Conservation (phyloP, 2,113 vertebrate species). For the Oncorhynchus tshawytscha region DNA sequence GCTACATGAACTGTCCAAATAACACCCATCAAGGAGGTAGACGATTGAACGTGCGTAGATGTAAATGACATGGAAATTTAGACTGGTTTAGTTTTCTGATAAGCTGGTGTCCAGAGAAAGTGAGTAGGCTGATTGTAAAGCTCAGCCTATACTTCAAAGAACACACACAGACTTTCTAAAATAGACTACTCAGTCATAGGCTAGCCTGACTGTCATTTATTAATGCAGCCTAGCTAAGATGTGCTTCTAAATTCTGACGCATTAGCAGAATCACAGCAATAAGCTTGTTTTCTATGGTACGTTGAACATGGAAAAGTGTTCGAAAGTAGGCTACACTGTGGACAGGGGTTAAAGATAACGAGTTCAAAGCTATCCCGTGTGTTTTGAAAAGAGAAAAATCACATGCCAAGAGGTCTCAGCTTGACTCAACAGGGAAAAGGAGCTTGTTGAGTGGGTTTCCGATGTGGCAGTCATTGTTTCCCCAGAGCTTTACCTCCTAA, state of each 20-base stretch:
- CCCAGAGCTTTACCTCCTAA: constrained; percentile 43
- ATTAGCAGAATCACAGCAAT: too few relatives aligned
- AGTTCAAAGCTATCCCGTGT: too few relatives aligned
- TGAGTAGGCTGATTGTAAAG: too few relatives aligned
- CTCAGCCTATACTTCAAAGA: not conserved
- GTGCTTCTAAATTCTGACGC: too few relatives aligned
- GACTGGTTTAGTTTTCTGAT: constrained; percentile 6
- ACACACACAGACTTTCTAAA: not conserved
- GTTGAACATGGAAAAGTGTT: too few relatives aligned
- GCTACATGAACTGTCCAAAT: not conserved
- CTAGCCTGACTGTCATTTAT: too few relatives aligned
- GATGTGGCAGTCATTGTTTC: constrained; percentile 44
- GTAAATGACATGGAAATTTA: constrained; percentile 46
- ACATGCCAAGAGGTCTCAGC: too few relatives aligned
- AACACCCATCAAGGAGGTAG: constrained; percentile 19
- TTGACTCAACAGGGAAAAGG: too few relatives aligned
- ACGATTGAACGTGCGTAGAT: constrained; percentile 28
- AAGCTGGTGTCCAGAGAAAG: not conserved
- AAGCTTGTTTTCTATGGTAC: not conserved
- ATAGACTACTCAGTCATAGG: not conserved
- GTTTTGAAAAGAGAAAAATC: too few relatives aligned
- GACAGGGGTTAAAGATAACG: too few relatives aligned
- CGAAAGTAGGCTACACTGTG: too few relatives aligned
- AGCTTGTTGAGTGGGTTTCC: constrained; percentile 15
- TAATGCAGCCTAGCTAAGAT: too few relatives aligned